These are phyloP conservation scores for Phylloscopus trochiloides DNA, from an alignment of 2,113 vertebrate species.

Conservation along the genomic window DNA sequence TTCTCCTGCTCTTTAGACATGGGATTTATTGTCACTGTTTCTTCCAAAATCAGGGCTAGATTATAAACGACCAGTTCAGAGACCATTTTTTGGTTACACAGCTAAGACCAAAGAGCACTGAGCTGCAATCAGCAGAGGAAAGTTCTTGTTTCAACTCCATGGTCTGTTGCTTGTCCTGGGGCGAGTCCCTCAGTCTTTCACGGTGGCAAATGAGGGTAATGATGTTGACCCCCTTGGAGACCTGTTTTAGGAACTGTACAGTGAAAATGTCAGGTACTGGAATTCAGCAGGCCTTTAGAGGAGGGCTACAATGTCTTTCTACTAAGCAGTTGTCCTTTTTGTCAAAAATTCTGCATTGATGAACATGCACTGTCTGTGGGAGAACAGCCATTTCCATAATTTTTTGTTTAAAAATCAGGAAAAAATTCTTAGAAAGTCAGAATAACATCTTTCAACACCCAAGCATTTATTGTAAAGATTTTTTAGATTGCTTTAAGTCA, in stretches of 20 bases:
- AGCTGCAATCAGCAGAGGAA: not conserved
- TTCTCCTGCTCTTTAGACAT: not conserved
- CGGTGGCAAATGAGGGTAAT: not conserved
- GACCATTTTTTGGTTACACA: not conserved
- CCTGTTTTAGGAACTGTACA: not conserved
- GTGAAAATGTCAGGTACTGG: not conserved
- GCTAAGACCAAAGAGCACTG: not conserved
- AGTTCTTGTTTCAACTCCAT: not conserved
- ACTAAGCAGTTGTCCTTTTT: not conserved
- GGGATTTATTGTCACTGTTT: not conserved
- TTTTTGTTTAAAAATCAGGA: not conserved
- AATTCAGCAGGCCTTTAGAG: not conserved
- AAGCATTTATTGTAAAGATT: not conserved
- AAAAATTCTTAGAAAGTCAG: not conserved
- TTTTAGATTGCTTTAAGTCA: not conserved
- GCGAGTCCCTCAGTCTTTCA: not conserved
- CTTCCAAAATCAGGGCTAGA: not conserved
- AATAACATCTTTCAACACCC: not conserved
- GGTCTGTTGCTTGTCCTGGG: not conserved
- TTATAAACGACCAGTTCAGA: not conserved
- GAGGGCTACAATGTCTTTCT: not conserved
- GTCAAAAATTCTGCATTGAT: not conserved
- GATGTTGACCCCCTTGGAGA: not conserved
- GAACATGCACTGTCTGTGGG: not conserved
- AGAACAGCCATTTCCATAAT: not conserved